phyloP scores from a whole-genome alignment of 2,888 invertebrate species.

The Rotaria magnacalcarata region DNA sequence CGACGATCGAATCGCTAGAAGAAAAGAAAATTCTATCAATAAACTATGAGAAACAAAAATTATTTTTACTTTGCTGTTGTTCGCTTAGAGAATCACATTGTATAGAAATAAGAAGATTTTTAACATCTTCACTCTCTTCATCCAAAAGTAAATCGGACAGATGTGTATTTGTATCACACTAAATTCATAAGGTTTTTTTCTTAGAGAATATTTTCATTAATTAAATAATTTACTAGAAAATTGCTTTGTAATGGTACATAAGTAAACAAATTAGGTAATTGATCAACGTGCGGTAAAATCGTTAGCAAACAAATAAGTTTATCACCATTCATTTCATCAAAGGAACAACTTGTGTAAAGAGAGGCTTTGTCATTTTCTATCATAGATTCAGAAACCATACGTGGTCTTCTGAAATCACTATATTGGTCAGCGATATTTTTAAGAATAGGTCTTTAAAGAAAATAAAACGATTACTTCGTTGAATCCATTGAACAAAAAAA shows the following conservation, averaged over 20 bases:
- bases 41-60: neutral
- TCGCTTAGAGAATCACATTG: slow-evolving; percentile 65
- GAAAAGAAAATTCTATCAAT: neutral
- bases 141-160: slow-evolving; percentile 17
- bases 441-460: neutral
- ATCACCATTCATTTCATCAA: neutral
- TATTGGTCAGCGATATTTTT: neutral
- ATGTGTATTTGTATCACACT: neutral
- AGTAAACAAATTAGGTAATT: slow-evolving; percentile 86
- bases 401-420: neutral
- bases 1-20: neutral
- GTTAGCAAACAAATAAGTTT: neutral
- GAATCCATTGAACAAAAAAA: neutral
- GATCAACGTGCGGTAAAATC: slow-evolving; percentile 41
- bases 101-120: slow-evolving; percentile 10
- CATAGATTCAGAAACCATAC: neutral
- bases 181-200: neutral
- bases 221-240: slow-evolving; percentile 60
- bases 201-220: neutral
- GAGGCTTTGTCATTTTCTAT: neutral
- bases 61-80: slow-evolving; percentile 71
- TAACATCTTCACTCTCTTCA: slow-evolving; percentile 18
- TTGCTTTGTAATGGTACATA: slow-evolving; percentile 96
- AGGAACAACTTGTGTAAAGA: neutral
- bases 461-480: neutral